Evolutionary conservation across 2,888 invertebrate genomes (phyloP).

Genomic region (Steinernema scapterisci): DNA sequence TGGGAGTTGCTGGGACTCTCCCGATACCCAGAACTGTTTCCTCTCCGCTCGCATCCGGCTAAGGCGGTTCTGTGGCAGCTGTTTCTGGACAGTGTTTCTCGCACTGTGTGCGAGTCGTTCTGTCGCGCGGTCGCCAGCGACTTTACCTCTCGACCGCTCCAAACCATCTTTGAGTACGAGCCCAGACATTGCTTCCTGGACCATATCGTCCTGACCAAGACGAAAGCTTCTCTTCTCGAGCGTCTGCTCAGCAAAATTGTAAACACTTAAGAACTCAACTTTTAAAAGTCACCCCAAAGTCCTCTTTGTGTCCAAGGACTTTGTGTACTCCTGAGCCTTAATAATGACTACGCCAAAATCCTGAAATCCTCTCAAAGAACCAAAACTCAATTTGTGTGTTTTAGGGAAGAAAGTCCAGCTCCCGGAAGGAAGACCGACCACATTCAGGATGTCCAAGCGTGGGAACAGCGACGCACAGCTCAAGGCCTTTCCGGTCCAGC

Average conservation of each 20-base stretch:
- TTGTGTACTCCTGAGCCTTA: too few relatives aligned
- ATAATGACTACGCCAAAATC: too few relatives aligned
- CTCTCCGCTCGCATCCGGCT: conserved; percentile 41
- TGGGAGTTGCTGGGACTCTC: conserved; percentile 45
- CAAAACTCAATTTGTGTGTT: conserved; percentile 33
- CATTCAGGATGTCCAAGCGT: conserved; percentile 42
- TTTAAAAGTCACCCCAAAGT: too few relatives aligned
- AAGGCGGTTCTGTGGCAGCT: conserved; percentile 46
- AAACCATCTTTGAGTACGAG: conserved; percentile 44
- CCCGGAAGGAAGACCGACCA: conserved; percentile 41
- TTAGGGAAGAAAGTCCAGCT: conserved; percentile 43
- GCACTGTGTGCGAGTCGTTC: conserved; percentile 47
- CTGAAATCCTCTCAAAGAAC: neutral
- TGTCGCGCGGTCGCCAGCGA: conserved; percentile 45
- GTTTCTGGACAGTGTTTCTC: conserved; percentile 43
- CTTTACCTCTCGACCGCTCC: conserved; percentile 42
- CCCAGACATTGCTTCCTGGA: conserved; percentile 39
- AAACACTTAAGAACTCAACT: conserved; percentile 8
- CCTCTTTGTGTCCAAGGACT: neutral
- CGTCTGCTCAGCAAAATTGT: conserved; percentile 22
- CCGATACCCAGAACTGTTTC: conserved; percentile 19
- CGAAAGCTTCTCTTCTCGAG: conserved; percentile 24
- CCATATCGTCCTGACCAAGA: neutral
- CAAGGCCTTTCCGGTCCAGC: conserved; percentile 42
- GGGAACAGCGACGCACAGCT: conserved; percentile 39